Evolutionary conservation across 2,113 vertebrate species (phyloP), one percentile per base, ranked within the genome.

Genomic region (Sciurus niger): DNA sequence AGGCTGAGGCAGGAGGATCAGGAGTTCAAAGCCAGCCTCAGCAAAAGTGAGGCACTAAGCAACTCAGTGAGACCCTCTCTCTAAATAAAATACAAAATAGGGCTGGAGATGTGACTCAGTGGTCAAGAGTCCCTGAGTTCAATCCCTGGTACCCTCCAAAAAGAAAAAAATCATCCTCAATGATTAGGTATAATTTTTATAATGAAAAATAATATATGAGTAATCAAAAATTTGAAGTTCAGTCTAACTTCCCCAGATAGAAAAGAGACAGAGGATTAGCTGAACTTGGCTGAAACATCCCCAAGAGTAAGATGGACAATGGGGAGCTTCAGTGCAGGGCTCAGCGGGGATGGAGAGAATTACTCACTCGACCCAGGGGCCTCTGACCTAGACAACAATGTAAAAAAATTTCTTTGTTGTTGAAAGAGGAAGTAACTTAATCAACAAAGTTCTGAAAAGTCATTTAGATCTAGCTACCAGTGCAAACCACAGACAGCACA

Each of bases 351-450:
- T 25, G 18, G 30, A 77, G 40, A 67, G 13, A 25, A 46, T 5
- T 17, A 14, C 10, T 80, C 43, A 55, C 28, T 55, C 9, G 17
- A 16, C 43, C 51, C 87, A 63, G 40, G 8, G 1, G 6, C 24
- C 6, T 93, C 68, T 70, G n/a, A 46, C 40, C 2, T 46, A n/a
- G 12, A 84, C 28, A 51, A 22, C 8, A 76, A 22, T 86, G 11
- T 65, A 34, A 28, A 63, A 25, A 34, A 11, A 63, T 9, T 55
- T 51, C 60, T 30, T 37, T 89, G 37, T 70, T 34, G 28, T 40
- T 67, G 20, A 91, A 84, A 84, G 28, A 82, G 32, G 13, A 87
- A 87, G 28, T 40, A 32, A 86, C 16, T 78, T 87, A 94, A 90
- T 25, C 20, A 84, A 40, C 9, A 48, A 85, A 12, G 30, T 78